A percentile compares a stretch with the other conserved stretches of the same genome.
Evolutionary conservation across 2,113 vertebrate genomes (phyloP).

Genomic region (Struthidea cinerea): DNA sequence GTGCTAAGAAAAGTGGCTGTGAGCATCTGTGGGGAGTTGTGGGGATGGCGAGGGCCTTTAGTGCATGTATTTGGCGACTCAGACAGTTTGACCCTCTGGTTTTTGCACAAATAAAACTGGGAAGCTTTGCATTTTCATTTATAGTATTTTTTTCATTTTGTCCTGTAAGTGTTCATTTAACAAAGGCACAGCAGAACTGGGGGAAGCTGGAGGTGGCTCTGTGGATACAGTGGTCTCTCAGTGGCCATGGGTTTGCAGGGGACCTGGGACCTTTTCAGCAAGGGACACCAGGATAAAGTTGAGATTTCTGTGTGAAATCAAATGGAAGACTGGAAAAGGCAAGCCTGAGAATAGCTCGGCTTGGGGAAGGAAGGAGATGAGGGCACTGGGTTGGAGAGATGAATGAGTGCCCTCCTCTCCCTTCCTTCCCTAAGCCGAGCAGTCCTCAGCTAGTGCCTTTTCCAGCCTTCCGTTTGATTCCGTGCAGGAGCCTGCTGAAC

Average conservation of each 20-base stretch:
- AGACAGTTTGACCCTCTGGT: not conserved
- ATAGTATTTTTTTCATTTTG: not conserved
- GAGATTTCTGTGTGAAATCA: not conserved
- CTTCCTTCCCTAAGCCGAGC: not conserved
- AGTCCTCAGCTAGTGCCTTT: not conserved
- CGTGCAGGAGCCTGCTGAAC: not conserved
- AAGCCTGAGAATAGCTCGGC: not conserved
- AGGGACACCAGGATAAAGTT: rapidly evolving
- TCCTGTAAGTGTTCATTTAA: not conserved
- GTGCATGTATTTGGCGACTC: not conserved
- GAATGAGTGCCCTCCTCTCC: not conserved
- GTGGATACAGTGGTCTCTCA: not conserved
- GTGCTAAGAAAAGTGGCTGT: not conserved
- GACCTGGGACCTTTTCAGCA: not conserved
- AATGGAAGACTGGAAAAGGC: not conserved
- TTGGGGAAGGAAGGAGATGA: not conserved
- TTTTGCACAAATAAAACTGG: not conserved
- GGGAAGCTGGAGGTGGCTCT: not conserved
- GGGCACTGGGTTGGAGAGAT: not conserved
- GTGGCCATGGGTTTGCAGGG: not conserved
- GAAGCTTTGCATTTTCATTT: not conserved
- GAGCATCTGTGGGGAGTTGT: not conserved
- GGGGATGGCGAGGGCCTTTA: not conserved
- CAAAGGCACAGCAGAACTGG: not conserved
- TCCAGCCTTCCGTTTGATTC: not conserved